Conservation (phyloP, 1,140 invertebrate species). For the Drosophila kanapiae region DNA sequence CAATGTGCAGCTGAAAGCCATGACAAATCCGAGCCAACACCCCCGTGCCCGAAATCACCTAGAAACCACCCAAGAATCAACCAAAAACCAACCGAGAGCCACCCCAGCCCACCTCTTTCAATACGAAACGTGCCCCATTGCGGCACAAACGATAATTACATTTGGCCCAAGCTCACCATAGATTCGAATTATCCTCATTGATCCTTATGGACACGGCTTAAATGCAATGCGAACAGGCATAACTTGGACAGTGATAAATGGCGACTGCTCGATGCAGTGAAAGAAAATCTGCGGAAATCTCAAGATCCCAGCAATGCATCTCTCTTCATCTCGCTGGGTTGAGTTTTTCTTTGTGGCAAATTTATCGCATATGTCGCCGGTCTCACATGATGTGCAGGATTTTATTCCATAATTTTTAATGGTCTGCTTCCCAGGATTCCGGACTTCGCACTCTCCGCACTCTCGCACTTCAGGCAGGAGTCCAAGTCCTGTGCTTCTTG, state of each 20-base stretch:
- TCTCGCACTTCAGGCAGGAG: not conserved
- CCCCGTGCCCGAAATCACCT: not conserved
- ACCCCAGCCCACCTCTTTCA: constrained; percentile 51
- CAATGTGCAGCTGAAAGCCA: constrained; percentile 75
- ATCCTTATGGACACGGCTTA: constrained; percentile 77
- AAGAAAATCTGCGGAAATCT: constrained; percentile 44
- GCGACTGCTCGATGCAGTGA: constrained; percentile 53
- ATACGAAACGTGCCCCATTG: constrained; percentile 75
- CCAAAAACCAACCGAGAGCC: constrained; percentile 6
- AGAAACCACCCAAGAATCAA: constrained; percentile 23
- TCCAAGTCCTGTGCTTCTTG: constrained; percentile 34
- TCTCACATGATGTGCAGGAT: constrained; percentile 79
- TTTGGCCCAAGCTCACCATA: constrained; percentile 59
- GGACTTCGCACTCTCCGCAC: constrained; percentile 6
- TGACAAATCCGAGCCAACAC: constrained; percentile 74
- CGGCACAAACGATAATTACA: constrained; percentile 80
- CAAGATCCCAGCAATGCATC: constrained; percentile 61
- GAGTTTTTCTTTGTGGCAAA: constrained; percentile 57
- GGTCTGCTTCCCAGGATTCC: constrained; percentile 69
- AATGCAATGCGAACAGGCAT: constrained; percentile 55
- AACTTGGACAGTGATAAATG: constrained; percentile 76
- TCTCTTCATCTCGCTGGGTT: constrained; percentile 14
- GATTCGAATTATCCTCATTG: constrained; percentile 75
- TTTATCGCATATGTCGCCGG: constrained; percentile 82
- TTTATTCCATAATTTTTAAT: constrained; percentile 77